Percentiles rank a stretch among this genome's conserved stretches.
These are phyloP conservation scores for Colinus virginianus DNA, from an alignment of 2,113 vertebrate genomes.

Conservation along the genomic window DNA sequence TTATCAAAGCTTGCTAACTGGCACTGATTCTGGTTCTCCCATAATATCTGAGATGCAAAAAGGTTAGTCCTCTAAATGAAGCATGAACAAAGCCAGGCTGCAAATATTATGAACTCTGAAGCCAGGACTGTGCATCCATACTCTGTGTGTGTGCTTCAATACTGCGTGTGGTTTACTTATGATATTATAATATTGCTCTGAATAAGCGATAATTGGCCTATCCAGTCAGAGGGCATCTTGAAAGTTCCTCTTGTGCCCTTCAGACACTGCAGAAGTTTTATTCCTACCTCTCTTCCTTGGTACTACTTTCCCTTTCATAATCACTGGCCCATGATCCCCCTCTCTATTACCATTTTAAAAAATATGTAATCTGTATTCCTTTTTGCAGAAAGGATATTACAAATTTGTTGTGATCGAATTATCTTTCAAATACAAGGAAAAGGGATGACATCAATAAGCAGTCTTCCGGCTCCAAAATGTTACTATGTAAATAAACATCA, in stretches of 20 bases:
- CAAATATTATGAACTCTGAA: neutral
- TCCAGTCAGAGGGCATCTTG: neutral
- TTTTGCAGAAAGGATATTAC: neutral
- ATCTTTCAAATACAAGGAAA: neutral
- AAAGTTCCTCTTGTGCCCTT: slow-evolving; percentile 15
- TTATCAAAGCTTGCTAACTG: slow-evolving; percentile 30
- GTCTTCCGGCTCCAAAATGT: neutral
- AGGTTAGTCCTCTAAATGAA: slow-evolving; percentile 52
- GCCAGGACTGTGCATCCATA: neutral
- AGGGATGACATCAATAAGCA: neutral
- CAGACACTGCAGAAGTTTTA: neutral
- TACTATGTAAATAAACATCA: neutral
- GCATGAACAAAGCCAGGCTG: slow-evolving; percentile 17
- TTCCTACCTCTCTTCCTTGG: neutral
- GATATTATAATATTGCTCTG: slow-evolving; percentile 14
- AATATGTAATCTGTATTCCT: neutral
- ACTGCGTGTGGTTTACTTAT: neutral
- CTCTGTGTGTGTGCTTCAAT: neutral
- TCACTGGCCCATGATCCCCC: neutral
- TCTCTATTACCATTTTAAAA: slow-evolving; percentile 6
- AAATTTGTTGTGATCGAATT: neutral
- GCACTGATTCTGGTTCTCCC: slow-evolving; percentile 32
- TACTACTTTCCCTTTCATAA: slow-evolving; percentile 2
- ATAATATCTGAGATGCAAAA: slow-evolving; percentile 14
- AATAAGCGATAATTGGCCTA: neutral